phyloP scores from a whole-genome alignment of 2,888 invertebrate genomes.

The Stenolophus ochropezus region DNA sequence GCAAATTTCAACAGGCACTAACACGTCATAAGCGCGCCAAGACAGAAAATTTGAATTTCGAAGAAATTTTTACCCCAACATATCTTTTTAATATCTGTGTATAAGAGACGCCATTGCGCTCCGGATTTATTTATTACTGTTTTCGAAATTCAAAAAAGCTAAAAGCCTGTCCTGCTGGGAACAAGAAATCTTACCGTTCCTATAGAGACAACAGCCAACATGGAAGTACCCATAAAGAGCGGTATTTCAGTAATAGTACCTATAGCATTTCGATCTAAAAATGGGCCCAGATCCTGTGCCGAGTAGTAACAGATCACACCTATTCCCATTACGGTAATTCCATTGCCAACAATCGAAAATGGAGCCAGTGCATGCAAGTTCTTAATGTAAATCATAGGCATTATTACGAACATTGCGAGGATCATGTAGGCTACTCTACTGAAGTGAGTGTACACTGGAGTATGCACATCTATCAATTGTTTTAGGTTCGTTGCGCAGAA shows the following conservation, averaged over 20 bases:
- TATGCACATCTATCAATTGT: conserved; percentile 49
- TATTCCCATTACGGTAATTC: not conserved
- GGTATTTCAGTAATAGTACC: too few relatives aligned
- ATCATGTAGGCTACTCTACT: conserved; percentile 1
- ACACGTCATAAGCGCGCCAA: too few relatives aligned
- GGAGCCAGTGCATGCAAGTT: too few relatives aligned
- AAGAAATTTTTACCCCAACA: too few relatives aligned
- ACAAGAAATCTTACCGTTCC: conserved; percentile 1
- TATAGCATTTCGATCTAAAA: not conserved
- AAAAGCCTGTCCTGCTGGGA: not conserved
- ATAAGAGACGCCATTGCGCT: too few relatives aligned
- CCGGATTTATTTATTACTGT: too few relatives aligned
- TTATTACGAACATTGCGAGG: not conserved
- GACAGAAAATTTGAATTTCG: too few relatives aligned
- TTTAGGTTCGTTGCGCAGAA: conserved; percentile 54
- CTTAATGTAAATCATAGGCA: conserved; percentile 8
- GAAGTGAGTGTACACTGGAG: not conserved
- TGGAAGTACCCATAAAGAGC: too few relatives aligned
- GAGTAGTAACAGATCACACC: not conserved
- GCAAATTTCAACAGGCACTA: too few relatives aligned
- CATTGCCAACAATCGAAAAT: not conserved
- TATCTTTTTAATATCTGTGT: not conserved
- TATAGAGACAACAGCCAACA: not conserved
- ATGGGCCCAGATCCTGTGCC: not conserved
- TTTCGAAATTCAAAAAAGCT: not conserved